A percentile compares a stretch with the other conserved stretches of the same genome.
phyloP scores from a whole-genome alignment of 2,888 invertebrate species.

The Noctua fimbriata region DNA sequence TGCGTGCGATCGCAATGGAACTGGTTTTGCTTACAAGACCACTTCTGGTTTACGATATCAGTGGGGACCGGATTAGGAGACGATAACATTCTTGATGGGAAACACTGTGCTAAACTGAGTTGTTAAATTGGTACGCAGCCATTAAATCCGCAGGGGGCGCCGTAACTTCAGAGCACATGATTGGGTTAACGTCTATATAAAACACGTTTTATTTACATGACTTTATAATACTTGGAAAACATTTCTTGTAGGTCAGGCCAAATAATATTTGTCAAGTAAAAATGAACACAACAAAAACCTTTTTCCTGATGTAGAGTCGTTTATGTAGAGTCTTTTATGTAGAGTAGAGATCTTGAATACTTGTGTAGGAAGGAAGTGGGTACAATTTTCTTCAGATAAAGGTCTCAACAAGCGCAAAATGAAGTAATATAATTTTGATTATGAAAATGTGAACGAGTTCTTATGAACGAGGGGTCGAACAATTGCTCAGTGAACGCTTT shows the following conservation, averaged over 20 bases:
- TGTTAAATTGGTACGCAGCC: slow-evolving; percentile 83
- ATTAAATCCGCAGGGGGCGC: slow-evolving; percentile 81
- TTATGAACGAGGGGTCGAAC: slow-evolving; percentile 75
- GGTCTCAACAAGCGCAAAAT: slow-evolving; percentile 32
- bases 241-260: slow-evolving; percentile 54
- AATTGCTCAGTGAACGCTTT: slow-evolving; percentile 81
- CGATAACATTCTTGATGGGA: slow-evolving; percentile 87
- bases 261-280: slow-evolving; percentile 50
- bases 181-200: slow-evolving; percentile 75
- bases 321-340: slow-evolving; percentile 15
- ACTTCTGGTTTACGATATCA: slow-evolving; percentile 89
- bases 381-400: slow-evolving; percentile 24
- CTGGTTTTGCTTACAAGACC: slow-evolving; percentile 86
- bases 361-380: slow-evolving; percentile 23
- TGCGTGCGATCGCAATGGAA: slow-evolving; percentile 85
- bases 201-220: slow-evolving; percentile 69
- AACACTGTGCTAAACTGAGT: slow-evolving; percentile 85
- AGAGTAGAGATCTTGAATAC: slow-evolving; percentile 3
- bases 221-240: slow-evolving; percentile 59
- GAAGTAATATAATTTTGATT: slow-evolving; percentile 45
- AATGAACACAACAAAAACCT: slow-evolving; percentile 2
- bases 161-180: slow-evolving; percentile 75
- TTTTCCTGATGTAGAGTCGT: slow-evolving; percentile 20
- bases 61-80: slow-evolving; percentile 87
- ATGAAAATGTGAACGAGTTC: slow-evolving; percentile 67